Evolutionary conservation across 2,113 vertebrate genomes (phyloP).

Genomic region (Lathamus discolor): DNA sequence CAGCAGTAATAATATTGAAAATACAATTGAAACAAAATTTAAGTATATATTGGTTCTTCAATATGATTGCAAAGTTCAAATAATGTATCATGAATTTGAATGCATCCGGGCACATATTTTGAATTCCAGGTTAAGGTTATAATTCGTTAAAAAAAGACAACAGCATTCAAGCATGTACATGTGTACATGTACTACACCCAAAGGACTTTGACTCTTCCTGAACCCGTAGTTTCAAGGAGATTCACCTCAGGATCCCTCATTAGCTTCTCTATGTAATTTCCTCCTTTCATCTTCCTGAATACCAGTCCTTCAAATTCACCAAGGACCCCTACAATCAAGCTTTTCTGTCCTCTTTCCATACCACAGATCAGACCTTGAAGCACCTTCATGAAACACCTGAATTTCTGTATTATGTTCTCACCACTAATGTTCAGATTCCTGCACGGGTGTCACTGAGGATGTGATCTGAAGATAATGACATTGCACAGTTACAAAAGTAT

Average conservation of each 20-base stretch:
- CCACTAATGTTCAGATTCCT: background rate
- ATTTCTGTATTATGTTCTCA: background rate
- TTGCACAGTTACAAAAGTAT: background rate
- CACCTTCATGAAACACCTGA: background rate
- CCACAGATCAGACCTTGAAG: background rate
- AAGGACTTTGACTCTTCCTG: background rate
- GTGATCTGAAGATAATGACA: background rate
- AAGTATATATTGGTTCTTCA: background rate
- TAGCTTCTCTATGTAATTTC: background rate
- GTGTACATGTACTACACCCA: background rate
- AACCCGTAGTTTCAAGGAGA: background rate
- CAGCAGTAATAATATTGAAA: background rate
- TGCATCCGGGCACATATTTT: background rate
- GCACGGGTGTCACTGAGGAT: background rate
- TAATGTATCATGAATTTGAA: background rate
- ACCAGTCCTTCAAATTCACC: background rate
- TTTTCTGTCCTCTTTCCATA: background rate
- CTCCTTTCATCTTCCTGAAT: background rate
- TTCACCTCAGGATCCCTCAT: background rate
- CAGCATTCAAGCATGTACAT: background rate
- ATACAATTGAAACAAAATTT: background rate
- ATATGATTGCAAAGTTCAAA: background rate
- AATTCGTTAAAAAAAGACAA: background rate
- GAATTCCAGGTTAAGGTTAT: background rate
- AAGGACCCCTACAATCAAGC: background rate